Conservation (phyloP, 1,140 invertebrate species). For the Drosophila obscura region DNA sequence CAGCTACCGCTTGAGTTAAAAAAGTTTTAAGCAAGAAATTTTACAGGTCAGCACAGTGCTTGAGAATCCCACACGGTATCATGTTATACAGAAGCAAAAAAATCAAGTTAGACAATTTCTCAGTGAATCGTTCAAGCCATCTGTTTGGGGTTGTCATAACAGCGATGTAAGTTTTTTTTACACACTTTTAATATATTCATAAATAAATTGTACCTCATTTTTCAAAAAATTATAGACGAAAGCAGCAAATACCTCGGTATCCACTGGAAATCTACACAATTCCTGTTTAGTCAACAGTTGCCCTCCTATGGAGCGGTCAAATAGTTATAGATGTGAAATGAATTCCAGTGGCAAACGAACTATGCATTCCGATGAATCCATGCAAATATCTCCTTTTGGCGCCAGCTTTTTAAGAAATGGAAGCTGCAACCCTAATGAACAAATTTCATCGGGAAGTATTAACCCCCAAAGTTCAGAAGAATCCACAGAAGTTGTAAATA, state of each 20-base stretch:
- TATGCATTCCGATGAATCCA: conserved; percentile 53
- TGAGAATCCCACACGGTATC: conserved; percentile 95
- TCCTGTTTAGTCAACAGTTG: conserved; percentile 26
- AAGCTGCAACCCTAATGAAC: conserved; percentile 27
- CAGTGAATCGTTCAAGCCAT: conserved; percentile 89
- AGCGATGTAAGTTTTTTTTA: conserved; percentile 39
- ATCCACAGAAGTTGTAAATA: conserved; percentile 6
- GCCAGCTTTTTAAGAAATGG: conserved; percentile 21
- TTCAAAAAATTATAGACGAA: conserved; percentile 31
- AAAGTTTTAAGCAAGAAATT: neutral
- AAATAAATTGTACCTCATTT: neutral
- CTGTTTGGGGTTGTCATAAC: conserved; percentile 59
- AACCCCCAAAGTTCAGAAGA: conserved; percentile 28
- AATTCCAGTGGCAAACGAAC: conserved; percentile 15
- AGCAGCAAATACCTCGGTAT: conserved; percentile 34
- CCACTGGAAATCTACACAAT: conserved; percentile 53
- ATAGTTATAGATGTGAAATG: conserved; percentile 39
- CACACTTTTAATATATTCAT: neutral
- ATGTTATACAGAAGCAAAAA: conserved; percentile 95
- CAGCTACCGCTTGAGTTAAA: neutral
- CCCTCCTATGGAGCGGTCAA: conserved; percentile 28
- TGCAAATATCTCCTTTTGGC: conserved; percentile 38
- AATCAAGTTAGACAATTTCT: conserved; percentile 94
- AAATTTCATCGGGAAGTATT: conserved; percentile 25
- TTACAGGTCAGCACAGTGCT: conserved; percentile 91